Evolutionary conservation across 2,797 vertebrate genomes (phyloP).

Genomic region (Mastacembelus armatus): DNA sequence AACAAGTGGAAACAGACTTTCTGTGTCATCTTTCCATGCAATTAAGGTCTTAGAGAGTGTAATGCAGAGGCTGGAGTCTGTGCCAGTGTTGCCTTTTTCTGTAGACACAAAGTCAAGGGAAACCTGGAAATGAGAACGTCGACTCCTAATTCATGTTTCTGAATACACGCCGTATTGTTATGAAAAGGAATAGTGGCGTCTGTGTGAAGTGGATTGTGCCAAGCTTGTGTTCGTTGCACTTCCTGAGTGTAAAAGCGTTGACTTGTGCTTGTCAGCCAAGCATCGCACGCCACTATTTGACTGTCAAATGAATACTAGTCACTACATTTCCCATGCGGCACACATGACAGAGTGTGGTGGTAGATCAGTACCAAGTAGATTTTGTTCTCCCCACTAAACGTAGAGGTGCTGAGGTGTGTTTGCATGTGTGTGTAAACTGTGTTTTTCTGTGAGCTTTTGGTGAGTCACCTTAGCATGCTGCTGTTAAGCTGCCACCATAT

Average conservation of each 20-base stretch:
- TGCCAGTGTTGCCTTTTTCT: constrained; percentile 48
- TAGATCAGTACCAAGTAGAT: too few relatives aligned
- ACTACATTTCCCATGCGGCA: constrained; percentile 19
- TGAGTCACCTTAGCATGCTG: constrained; percentile 13
- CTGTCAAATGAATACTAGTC: constrained; percentile 44
- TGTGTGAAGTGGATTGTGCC: not conserved
- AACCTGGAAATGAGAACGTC: constrained; percentile 41
- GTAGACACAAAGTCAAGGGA: constrained; percentile 35
- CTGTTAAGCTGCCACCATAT: not conserved
- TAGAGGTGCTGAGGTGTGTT: constrained; percentile 26
- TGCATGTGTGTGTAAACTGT: too few relatives aligned
- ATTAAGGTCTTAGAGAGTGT: constrained; percentile 68
- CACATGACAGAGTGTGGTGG: constrained; percentile 30
- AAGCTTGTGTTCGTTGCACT: not conserved
- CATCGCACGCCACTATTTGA: constrained; percentile 5
- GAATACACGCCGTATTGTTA: not conserved
- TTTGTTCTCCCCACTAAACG: constrained; percentile 34
- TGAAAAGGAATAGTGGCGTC: not conserved
- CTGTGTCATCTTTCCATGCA: constrained; percentile 81
- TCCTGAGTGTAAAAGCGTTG: constrained; percentile 18
- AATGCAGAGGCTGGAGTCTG: constrained; percentile 25
- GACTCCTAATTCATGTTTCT: constrained; percentile 8
- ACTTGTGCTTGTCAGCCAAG: constrained; percentile 23
- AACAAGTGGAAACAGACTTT: constrained; percentile 75
- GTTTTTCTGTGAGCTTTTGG: constrained; percentile 4